Evolutionary conservation across 2,113 vertebrate species (phyloP).

Genomic region (Sphyrna mokarran): DNA sequence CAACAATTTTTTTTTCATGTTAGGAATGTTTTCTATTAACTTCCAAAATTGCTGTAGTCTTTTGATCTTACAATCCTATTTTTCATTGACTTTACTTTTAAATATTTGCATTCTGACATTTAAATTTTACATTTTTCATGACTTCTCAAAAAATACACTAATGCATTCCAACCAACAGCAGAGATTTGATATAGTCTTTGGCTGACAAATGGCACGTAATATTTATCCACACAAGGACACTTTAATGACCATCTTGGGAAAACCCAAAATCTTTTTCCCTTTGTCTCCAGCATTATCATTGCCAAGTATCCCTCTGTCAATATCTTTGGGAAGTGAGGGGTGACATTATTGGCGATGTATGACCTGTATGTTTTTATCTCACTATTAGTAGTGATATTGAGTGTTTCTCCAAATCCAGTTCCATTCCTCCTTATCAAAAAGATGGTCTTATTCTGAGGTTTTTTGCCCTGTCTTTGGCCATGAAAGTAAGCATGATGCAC

Average conservation of each 20-base stretch:
- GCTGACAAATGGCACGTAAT: background rate
- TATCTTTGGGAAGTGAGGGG: background rate
- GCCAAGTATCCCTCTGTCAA: background rate
- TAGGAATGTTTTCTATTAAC: background rate
- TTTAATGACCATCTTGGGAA: background rate
- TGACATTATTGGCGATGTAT: background rate
- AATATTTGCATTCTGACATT: background rate
- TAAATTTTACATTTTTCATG: background rate
- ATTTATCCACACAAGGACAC: background rate
- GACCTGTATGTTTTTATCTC: background rate
- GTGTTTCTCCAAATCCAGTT: background rate
- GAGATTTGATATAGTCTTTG: background rate
- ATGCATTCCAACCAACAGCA: background rate
- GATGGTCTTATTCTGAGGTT: background rate
- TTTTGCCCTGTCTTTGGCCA: background rate
- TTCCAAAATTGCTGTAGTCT: background rate
- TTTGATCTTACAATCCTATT: background rate
- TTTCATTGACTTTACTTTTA: background rate
- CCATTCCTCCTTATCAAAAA: background rate
- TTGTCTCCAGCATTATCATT: background rate
- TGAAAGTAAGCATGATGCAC: background rate
- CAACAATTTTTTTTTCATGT: background rate
- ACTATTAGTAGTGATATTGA: background rate
- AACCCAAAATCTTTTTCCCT: background rate
- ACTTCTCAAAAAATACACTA: background rate